These are phyloP conservation scores for Petroica traversi DNA, from an alignment of 2,113 vertebrate species.

Conservation along the genomic window DNA sequence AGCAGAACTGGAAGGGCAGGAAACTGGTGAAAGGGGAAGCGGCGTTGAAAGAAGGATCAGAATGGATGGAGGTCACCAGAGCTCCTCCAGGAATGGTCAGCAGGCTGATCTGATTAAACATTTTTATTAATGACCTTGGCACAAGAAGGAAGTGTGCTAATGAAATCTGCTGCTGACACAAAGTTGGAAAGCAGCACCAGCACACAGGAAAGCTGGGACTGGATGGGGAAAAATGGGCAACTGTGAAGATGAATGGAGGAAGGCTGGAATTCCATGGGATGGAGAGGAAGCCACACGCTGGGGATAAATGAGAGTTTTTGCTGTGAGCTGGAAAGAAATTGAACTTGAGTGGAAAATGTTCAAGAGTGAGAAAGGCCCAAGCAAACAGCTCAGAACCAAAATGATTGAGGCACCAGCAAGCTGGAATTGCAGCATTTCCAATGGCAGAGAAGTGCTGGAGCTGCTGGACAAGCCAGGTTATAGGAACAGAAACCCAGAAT, in stretches of 20 bases:
- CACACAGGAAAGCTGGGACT: slow-evolving; percentile 3
- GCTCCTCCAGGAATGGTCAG: slow-evolving; percentile 10
- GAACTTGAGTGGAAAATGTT: background rate
- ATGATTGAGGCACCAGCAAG: background rate
- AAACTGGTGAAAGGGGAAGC: background rate
- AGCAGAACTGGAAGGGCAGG: background rate
- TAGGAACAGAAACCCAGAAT: background rate
- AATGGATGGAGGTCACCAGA: slow-evolving; percentile 24
- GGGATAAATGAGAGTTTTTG: background rate
- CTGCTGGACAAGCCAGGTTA: background rate
- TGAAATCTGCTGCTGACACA: slow-evolving; percentile 43
- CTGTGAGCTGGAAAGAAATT: background rate
- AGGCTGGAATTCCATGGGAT: background rate
- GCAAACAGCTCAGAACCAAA: background rate
- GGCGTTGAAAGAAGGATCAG: background rate
- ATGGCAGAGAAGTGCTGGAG: background rate
- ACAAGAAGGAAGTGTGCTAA: background rate
- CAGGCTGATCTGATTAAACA: slow-evolving; percentile 18
- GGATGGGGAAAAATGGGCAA: background rate
- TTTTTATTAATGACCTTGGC: slow-evolving; percentile 50
- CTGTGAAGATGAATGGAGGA: background rate
- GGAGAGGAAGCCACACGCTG: background rate
- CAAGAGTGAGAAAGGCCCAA: background rate
- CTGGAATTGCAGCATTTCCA: background rate
- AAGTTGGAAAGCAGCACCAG: background rate